Base-by-base conservation (phyloP, 2,888 invertebrate species). In the Azorinus chamasolen region DNA sequence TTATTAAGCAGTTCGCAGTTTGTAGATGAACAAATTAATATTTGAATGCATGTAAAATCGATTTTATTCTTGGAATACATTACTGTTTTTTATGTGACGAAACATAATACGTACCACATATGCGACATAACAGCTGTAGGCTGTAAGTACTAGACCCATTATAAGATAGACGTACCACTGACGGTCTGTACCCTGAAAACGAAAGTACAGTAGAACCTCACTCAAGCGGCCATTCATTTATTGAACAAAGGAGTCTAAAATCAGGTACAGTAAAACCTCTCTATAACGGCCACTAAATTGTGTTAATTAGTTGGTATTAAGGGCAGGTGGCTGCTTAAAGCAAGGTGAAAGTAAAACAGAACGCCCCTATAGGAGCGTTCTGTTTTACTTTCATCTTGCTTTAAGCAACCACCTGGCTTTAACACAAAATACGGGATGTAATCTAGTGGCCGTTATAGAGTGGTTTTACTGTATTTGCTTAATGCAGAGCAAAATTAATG, bases 71-170 rank as follows among this genome's bases (percentile, higher is more conserved):
- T n/a, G n/a, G n/a, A n/a, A n/a, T n/a, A n/a, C n/a, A n/a, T n/a
- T n/a, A n/a, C n/a, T n/a, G n/a, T n/a, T n/a, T n/a, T n/a, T n/a
- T n/a, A n/a, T n/a, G n/a, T n/a, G n/a, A n/a, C n/a, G n/a, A n/a
- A n/a, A n/a, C n/a, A n/a, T n/a, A n/a, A n/a, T 10, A 83, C 88
- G 82, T 85, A 88, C 88, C 58, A 88, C 51, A 57, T 87, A 88
- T 1, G 68, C 37, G 1, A 88, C 84, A 77, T 76, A 88, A 2
- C 66, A 24, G 3, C 81, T 58, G 50, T 88, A 88, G 6, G 85
- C 37, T 0, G 78, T 14, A 1, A 87, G 50, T 0, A 86, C 57
- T 14, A 86, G 0, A 1, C 68, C 70, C n/a, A 79, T 70, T 20
- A 86, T 57, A 5, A 85, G 25, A 58, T 87, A 87, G 10, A 85